Evolutionary conservation across 2,888 invertebrate genomes (phyloP).

Genomic region (Tinea semifulvella): DNA sequence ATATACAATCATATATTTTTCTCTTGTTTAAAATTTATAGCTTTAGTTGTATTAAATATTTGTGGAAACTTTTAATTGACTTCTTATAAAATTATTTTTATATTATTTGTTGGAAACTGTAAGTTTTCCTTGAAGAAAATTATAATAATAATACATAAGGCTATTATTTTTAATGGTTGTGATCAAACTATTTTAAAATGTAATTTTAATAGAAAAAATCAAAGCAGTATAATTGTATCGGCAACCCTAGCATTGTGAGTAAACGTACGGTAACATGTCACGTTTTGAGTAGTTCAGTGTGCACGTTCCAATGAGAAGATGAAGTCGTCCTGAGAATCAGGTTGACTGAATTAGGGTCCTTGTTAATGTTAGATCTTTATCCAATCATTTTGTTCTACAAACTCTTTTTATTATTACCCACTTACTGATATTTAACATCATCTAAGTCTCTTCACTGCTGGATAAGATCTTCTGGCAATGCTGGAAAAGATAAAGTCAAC

Average conservation of each 20-base stretch:
- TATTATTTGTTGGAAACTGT: too few species aligned
- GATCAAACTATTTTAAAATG: neutral
- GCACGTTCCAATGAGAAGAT: slow-evolving; percentile 12
- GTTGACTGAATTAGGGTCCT: slow-evolving; percentile 11
- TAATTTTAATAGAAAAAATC: neutral
- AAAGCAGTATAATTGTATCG: neutral
- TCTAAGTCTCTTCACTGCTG: too few species aligned
- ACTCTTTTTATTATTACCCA: slow-evolving; percentile 4
- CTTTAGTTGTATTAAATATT: too few species aligned
- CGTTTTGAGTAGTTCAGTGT: slow-evolving; percentile 9
- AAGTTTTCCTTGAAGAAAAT: too few species aligned
- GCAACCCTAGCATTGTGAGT: neutral
- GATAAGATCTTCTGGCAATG: too few species aligned
- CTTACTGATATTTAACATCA: too few species aligned
- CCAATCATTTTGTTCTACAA: neutral
- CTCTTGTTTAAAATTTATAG: too few species aligned
- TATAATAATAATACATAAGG: too few species aligned
- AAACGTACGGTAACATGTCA: slow-evolving; percentile 11
- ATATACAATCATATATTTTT: too few species aligned
- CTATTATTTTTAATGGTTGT: too few species aligned
- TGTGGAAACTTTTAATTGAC: too few species aligned
- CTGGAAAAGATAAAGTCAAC: slow-evolving; percentile 9
- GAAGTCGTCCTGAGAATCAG: slow-evolving; percentile 13
- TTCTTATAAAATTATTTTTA: too few species aligned
- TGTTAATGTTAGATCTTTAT: slow-evolving; percentile 11